Conservation (phyloP, 2,797 vertebrate genomes). For the Glyptemys insculpta region DNA sequence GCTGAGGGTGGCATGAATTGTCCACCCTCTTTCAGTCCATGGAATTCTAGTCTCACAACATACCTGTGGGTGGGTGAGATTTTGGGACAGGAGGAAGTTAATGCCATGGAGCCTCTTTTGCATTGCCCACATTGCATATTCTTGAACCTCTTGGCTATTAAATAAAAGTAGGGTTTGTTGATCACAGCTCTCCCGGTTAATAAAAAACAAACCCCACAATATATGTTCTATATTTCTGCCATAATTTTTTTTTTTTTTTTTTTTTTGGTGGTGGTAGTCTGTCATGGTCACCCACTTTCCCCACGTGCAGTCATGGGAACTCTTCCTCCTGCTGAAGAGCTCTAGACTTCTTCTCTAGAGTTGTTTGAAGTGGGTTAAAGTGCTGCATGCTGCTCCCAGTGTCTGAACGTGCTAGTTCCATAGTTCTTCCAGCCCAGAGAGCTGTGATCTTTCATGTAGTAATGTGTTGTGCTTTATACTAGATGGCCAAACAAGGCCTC, state of each 20-base stretch:
- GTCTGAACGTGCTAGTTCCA: background rate
- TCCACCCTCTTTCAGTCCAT: background rate
- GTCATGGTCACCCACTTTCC: background rate
- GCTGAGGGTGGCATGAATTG: background rate
- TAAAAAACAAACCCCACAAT: background rate
- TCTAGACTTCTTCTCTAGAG: background rate
- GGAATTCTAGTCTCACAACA: background rate
- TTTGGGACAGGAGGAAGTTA: background rate
- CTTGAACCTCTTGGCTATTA: background rate
- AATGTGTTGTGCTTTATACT: rapidly evolving
- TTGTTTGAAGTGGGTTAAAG: background rate
- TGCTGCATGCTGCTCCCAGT: background rate
- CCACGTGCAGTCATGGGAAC: rapidly evolving
- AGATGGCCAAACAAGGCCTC: background rate
- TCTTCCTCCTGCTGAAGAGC: background rate
- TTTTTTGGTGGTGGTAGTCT: background rate
- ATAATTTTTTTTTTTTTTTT: background rate
- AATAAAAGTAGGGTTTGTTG: background rate
- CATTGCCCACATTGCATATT: background rate
- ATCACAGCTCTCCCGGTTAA: background rate
- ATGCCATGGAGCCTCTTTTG: background rate
- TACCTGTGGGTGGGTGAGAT: rapidly evolving
- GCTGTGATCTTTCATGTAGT: background rate
- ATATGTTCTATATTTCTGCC: background rate
- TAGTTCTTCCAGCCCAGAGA: background rate